Evolutionary conservation across 2,797 vertebrate genomes (phyloP), one percentile per base, ranked within the genome.

Genomic region (Oryzias dopingdopingensis): DNA sequence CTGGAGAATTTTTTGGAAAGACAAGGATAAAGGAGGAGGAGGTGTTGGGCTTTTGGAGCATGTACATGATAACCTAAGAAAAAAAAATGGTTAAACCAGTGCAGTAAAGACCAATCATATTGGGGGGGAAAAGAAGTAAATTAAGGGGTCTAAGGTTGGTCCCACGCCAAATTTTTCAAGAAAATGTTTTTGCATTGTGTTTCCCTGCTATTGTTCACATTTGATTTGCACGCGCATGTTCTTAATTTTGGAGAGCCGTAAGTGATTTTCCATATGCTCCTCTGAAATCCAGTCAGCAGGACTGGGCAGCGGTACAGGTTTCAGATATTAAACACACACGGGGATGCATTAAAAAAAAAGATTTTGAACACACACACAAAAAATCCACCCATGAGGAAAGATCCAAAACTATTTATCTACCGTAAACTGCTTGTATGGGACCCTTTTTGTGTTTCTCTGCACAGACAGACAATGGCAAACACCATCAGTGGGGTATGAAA

Each of bases 231-330:
- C 56, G 29, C 54, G 45, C 42, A 51, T 51, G 54, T 61, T 32
- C 45, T 50, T 48, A 54, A 49, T 49, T 64, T 15, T 42, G 24
- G 67, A 57, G 7, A 52, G 58, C 56, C 60, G 51, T 83, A 64
- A 88, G 68, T 52, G 56, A 72, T 89, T 89, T 79, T 69, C 86
- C 86, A 89, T 83, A 83, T 87, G 87, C 47, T 78, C 67, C 64
- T 54, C 74, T 85, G 81, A 88, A 89, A 82, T 55, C 55, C 70
- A 63, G 67, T 59, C 73, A 77, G 71, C 56, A 65, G 56, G 60
- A 71, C 58, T 59, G 45, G 60, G 66, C 77, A 62, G 58, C 67
- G 6, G 65, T 51, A 61, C 67, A 80, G 56, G 62, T 70, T 62
- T 70, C 48, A 60, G 65, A 77, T 49, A 2, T 49, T 46, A 52